Evolutionary conservation across 2,113 vertebrate genomes (phyloP).

Genomic region (Guaruba guarouba): DNA sequence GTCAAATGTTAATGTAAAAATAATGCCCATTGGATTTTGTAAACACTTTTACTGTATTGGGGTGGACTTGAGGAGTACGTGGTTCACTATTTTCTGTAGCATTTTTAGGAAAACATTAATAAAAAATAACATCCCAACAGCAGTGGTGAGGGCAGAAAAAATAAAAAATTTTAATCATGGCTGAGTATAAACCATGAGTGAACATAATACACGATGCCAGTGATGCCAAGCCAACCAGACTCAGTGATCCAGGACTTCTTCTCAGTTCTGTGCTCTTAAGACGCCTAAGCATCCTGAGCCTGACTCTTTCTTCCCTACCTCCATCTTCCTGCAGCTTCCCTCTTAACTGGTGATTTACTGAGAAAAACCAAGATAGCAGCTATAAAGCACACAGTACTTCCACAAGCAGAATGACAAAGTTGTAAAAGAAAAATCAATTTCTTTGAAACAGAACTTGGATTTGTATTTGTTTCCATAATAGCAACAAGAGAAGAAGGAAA

Average conservation of each 20-base stretch:
- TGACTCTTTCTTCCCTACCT: background rate
- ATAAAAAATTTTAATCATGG: background rate
- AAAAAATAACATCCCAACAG: background rate
- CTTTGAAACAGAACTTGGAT: background rate
- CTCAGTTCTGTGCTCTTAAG: background rate
- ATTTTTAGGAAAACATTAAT: too few species aligned
- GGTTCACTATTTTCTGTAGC: too few species aligned
- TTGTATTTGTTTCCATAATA: background rate
- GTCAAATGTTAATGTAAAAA: too few species aligned
- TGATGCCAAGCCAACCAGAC: background rate
- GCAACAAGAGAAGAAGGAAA: background rate
- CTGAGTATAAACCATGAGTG: background rate
- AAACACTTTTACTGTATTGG: too few species aligned
- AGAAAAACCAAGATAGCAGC: background rate
- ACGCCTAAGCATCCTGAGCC: background rate
- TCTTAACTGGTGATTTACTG: background rate
- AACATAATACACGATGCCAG: background rate
- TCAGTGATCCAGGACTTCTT: background rate
- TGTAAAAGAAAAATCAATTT: background rate
- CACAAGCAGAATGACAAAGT: background rate
- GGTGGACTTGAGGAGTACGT: too few species aligned
- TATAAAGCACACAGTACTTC: background rate
- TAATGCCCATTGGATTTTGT: too few species aligned
- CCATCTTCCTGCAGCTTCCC: background rate
- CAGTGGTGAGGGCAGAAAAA: background rate